Evolutionary conservation across 2,888 invertebrate genomes (phyloP).

Genomic region (Epirrhoe tristata): DNA sequence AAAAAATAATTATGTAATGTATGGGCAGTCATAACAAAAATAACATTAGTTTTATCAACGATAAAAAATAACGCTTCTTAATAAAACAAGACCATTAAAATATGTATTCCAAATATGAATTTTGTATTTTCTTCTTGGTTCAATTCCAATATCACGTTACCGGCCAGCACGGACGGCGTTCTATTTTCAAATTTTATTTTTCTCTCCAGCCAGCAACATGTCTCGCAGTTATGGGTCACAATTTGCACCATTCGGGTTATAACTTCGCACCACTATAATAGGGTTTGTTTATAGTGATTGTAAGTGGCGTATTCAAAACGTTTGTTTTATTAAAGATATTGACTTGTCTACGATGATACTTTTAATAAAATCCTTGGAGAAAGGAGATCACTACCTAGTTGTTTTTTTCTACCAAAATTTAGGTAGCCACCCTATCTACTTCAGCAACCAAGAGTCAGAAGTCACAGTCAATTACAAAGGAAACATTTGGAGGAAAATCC

Average conservation of each 20-base stretch:
- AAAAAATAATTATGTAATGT: too few species aligned
- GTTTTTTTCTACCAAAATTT: too few species aligned
- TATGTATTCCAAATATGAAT: conserved; percentile 25
- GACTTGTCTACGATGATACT: background rate
- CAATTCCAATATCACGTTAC: conserved; percentile 44
- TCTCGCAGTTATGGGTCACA: conserved; percentile 80
- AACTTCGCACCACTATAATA: conserved; percentile 61
- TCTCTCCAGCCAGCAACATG: conserved; percentile 68
- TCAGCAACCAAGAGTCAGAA: too few species aligned
- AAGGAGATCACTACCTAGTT: too few species aligned
- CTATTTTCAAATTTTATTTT: conserved; percentile 64
- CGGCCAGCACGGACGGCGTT: conserved; percentile 47
- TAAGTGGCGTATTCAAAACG: conserved; percentile 29
- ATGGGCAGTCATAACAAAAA: too few species aligned
- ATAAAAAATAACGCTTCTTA: background rate
- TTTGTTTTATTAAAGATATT: background rate
- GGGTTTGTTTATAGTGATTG: conserved; percentile 41
- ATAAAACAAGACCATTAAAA: conserved; percentile 1
- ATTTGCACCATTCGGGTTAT: conserved; percentile 81
- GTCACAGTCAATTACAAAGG: too few species aligned
- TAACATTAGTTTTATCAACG: background rate
- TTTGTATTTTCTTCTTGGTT: conserved; percentile 36
- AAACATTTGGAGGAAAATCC: too few species aligned
- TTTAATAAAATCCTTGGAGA: too few species aligned
- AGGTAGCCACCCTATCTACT: too few species aligned